phyloP scores from a whole-genome alignment of 2,888 invertebrate species.

The Volucella inflata region DNA sequence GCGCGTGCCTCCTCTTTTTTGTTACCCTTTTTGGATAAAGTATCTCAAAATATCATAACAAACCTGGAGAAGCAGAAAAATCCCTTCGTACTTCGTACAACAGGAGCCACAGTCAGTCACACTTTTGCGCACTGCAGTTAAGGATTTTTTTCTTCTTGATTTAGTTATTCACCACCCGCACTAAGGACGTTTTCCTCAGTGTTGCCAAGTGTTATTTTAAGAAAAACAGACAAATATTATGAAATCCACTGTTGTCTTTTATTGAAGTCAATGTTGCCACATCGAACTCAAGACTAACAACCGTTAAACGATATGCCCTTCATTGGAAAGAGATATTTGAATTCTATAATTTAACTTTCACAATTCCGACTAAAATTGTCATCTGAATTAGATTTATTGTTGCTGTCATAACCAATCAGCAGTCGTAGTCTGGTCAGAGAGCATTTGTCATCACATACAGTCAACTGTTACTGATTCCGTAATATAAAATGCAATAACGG shows the following conservation, averaged over 20 bases:
- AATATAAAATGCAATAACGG: no score
- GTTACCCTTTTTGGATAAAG: background rate
- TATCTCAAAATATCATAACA: slow-evolving; percentile 52
- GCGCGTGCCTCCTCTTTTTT: slow-evolving; percentile 56
- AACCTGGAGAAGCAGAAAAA: slow-evolving; percentile 43
- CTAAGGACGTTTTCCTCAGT: background rate
- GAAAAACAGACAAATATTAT: background rate
- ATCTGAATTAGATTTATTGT: no score
- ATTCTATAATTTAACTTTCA: no score
- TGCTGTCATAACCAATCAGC: no score
- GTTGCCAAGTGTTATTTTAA: slow-evolving; percentile 36
- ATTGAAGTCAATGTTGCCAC: no score
- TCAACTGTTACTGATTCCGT: no score
- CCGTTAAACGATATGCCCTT: no score
- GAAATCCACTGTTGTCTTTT: background rate
- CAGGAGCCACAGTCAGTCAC: slow-evolving; percentile 40
- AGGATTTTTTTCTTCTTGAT: slow-evolving; percentile 39
- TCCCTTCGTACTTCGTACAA: slow-evolving; percentile 32
- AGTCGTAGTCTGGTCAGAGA: no score
- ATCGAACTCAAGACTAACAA: no score
- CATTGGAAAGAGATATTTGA: no score
- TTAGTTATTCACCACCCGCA: slow-evolving; percentile 36
- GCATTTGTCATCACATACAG: no score
- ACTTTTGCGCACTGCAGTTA: slow-evolving; percentile 74
- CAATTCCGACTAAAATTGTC: no score